Evolutionary conservation across 2,113 vertebrate genomes (phyloP).

Genomic region (Philantomba maxwellii): DNA sequence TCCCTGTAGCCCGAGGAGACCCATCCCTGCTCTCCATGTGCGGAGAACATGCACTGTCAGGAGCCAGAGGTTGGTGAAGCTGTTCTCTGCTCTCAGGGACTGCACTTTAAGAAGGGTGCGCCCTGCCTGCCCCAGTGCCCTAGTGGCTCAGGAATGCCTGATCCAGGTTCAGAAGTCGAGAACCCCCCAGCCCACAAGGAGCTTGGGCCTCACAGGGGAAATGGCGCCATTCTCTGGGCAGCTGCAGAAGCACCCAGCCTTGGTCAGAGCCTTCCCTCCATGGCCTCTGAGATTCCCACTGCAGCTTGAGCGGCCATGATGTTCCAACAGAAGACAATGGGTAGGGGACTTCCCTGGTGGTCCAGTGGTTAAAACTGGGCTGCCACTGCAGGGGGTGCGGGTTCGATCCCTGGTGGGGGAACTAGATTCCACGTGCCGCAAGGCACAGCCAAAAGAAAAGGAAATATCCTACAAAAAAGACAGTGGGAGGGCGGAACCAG

Average conservation of each 20-base stretch:
- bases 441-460: not conserved
- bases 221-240: accelerated
- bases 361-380: not conserved
- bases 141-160: accelerated
- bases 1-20: accelerated
- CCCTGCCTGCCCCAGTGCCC: not conserved
- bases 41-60: not conserved
- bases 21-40: accelerated
- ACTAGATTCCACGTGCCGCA: not conserved
- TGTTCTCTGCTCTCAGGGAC: not conserved
- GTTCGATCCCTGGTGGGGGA: not conserved
- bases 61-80: not conserved
- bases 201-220: not conserved
- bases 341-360: not conserved
- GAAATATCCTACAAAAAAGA: not conserved
- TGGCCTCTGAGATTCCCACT: too few relatives aligned
- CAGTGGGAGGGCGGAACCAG: not conserved
- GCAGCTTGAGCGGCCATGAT: not conserved
- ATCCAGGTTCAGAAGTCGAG: not conserved
- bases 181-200: not conserved
- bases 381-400: not conserved
- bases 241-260: not conserved
- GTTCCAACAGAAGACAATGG: accelerated
- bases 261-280: not conserved
- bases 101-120: not conserved